phyloP scores from a whole-genome alignment of 1,140 invertebrate species.

The Argopecten irradians region DNA sequence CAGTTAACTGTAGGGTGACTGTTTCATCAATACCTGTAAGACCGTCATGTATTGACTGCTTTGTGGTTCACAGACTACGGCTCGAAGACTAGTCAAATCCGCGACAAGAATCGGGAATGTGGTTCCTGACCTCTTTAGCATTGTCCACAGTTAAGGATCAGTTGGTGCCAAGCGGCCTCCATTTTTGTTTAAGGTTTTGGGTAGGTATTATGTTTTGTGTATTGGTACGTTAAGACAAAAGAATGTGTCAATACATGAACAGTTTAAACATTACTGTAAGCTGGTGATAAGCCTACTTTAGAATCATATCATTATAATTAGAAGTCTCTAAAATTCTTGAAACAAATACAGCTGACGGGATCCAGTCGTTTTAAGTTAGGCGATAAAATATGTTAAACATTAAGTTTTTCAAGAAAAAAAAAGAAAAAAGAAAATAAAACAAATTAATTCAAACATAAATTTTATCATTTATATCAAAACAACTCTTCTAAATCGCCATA shows the following conservation, averaged over 20 bases:
- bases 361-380: too few relatives aligned
- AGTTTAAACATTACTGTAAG: neutral
- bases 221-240: neutral
- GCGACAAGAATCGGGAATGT: neutral
- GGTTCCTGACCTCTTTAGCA: neutral
- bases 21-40: neutral
- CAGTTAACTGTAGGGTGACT: neutral
- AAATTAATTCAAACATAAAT: too few relatives aligned
- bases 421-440: too few relatives aligned
- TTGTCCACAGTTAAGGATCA: neutral
- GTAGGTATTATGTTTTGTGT: neutral
- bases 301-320: neutral
- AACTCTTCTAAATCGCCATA: too few relatives aligned
- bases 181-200: neutral
- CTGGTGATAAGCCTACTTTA: neutral
- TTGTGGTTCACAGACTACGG: neutral
- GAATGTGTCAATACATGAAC: neutral
- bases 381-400: too few relatives aligned
- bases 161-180: neutral
- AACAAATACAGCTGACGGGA: too few relatives aligned
- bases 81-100: neutral
- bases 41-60: neutral
- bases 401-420: too few relatives aligned
- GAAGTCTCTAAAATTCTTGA: too few relatives aligned
- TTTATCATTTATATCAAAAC: too few relatives aligned